Base-by-base conservation (phyloP, 2,888 invertebrate species). In the Chrysotoxum bicinctum region DNA sequence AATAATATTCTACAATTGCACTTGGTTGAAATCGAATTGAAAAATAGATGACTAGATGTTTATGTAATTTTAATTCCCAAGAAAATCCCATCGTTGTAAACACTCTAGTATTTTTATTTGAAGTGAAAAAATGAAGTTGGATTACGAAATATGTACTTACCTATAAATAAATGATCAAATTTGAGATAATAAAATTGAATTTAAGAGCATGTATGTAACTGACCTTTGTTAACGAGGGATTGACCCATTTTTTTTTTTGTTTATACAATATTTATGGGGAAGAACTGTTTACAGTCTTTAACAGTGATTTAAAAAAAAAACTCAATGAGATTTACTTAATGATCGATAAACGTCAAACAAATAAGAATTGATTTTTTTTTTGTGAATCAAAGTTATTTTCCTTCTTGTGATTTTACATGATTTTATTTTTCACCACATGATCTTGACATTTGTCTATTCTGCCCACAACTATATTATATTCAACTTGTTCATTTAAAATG, bases 1-100 rank as follows among this genome's bases (percentile, higher is more conserved):
- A 68, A 75, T 80, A 76, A 66, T 80, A 70, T 80, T 80, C 75
- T 75, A 80, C 79, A 72, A 84, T 72, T 72, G 75, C 75, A 80
- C 75, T 70, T 80, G 58, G 43, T 35, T 48, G 21, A 32, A 48
- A 66, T 50, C 50, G 66, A 32, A 62, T 9, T 16, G 70, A 45
- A 37, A 79, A 50, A 43, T 75, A 84, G 75, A 70, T 80, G 75
- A 75, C 66, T 54, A 66, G 66, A 54, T 80, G 75, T 84, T 84
- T 84, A 84, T 72, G 72, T 72, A 84, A 79, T 79, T 70, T 58
- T 12, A 70, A 74, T 78, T 69, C 54, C 26, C 48, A 50, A 78
- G 26, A 50, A 50, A 69, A 23, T 12, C n/a, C n/a, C n/a, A 40
- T 45, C 35, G 14, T 37, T 70, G 45, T 70, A 68, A 73, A 73